Base-by-base conservation (phyloP, 2,797 vertebrate species). In the Takifugu ocellatus region DNA sequence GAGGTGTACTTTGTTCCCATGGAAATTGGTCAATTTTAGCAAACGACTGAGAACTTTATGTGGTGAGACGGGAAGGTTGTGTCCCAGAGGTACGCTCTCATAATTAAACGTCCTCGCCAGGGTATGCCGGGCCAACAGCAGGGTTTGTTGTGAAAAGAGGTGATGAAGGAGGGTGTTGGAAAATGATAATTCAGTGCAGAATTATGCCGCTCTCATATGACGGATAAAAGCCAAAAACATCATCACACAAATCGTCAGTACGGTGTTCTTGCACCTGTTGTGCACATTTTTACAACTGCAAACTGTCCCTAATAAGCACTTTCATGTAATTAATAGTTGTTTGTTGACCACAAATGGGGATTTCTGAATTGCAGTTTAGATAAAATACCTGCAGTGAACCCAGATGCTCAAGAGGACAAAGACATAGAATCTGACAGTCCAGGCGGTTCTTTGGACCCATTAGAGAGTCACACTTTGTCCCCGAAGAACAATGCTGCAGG, bases 1-100 rank as follows among this genome's bases (percentile, higher is more conserved):
- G 88, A 92, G 89, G 89, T 90, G 78, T 93, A 89, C 92, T 92
- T 89, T 93, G 93, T 91, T 94, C 92, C 88, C 82, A 90, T 86
- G 92, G 88, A 90, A 93, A 93, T 92, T 90, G 90, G 89, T 91
- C 92, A 90, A 89, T 93, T 92, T 92, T 91, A 84, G 71, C 66
- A 86, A 80, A 76, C 84, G 79, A 63, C 74, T 87, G 75, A 90
- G 88, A 91, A 90, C 83, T 90, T 90, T 87, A 87, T 81, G 86
- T 78, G 81, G 79, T 71, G 83, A 87, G 70, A 81, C 77, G 83
- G 87, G 88, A 86, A 91, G 92, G 90, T 90, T 87, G 74, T 61
- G 65, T 90, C 90, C 88, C 87, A 82, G 85, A 90, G 88, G 91
- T 84, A 84, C 69, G 82, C 79, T 88, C 89, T 85, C 87, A 87